These are phyloP conservation scores for Pseudopipra pipra DNA, from an alignment of 2,113 vertebrate genomes.

Conservation along the genomic window DNA sequence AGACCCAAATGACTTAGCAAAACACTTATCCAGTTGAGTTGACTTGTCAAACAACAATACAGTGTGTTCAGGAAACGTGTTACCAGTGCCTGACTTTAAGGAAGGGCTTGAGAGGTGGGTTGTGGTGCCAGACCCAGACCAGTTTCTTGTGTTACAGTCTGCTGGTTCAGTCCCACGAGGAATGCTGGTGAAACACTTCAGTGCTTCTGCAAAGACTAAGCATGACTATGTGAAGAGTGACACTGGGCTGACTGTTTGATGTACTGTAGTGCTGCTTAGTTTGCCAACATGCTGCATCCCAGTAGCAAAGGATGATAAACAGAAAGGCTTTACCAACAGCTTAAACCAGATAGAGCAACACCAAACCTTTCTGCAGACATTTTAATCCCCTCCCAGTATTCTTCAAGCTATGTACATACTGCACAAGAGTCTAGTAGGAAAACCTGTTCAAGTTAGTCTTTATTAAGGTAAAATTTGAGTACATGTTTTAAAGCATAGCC, in stretches of 20 bases:
- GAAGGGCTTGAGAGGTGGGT: neutral
- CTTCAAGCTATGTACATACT: neutral
- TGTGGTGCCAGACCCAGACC: neutral
- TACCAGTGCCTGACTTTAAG: neutral
- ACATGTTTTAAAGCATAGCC: neutral
- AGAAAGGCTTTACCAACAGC: neutral
- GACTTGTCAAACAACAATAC: neutral
- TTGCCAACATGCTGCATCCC: neutral
- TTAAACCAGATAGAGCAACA: neutral
- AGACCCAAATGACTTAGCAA: neutral
- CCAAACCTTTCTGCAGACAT: neutral
- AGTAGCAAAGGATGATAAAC: neutral
- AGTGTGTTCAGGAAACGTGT: neutral
- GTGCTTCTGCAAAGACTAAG: neutral
- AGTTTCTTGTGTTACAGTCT: neutral
- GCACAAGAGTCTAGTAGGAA: neutral
- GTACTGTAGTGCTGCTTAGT: neutral
- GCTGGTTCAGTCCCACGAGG: fast-evolving
- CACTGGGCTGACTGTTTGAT: neutral
- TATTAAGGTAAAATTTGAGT: neutral
- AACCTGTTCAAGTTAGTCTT: neutral
- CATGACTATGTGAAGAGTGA: neutral
- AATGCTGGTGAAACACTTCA: neutral
- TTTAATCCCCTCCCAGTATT: neutral
- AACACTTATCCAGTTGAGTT: neutral